Evolutionary conservation across 2,888 invertebrate species (phyloP).

Genomic region (Herminia tarsipennalis): DNA sequence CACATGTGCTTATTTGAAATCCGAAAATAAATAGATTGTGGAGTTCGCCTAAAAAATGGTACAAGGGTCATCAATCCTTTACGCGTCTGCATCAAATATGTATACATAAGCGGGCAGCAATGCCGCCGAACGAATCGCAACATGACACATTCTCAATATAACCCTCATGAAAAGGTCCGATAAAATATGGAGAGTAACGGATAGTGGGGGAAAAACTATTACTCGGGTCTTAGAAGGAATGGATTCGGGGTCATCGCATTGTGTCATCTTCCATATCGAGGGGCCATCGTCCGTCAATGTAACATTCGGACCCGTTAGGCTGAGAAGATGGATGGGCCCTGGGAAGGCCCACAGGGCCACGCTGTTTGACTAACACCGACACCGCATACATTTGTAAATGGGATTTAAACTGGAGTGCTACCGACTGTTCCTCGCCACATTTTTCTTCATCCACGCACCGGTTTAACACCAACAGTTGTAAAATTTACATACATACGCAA

Average conservation of each 20-base stretch:
- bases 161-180: constrained; percentile 74
- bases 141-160: constrained; percentile 72
- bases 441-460: constrained; percentile 20
- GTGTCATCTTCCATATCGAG: constrained; percentile 77
- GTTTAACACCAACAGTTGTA: too few relatives aligned
- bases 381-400: constrained; percentile 69
- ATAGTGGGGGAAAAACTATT: constrained; percentile 71
- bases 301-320: constrained; percentile 52
- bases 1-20: constrained; percentile 37
- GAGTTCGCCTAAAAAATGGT: constrained; percentile 58
- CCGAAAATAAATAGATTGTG: constrained; percentile 62
- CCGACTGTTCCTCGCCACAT: constrained; percentile 31
- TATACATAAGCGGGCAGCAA: constrained; percentile 59
- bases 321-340: constrained; percentile 64
- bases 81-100: constrained; percentile 72
- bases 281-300: constrained; percentile 70
- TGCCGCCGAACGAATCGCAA: constrained; percentile 59
- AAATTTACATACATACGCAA: too few relatives aligned
- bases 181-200: constrained; percentile 74
- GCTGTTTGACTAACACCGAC: constrained; percentile 48
- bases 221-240: constrained; percentile 66
- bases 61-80: constrained; percentile 72
- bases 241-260: constrained; percentile 78
- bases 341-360: constrained; percentile 39
- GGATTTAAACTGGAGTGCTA: constrained; percentile 58